A percentile compares a stretch with the other conserved stretches of the same genome.
Evolutionary conservation across 2,797 vertebrate species (phyloP).

Genomic region (Smutsia gigantea): DNA sequence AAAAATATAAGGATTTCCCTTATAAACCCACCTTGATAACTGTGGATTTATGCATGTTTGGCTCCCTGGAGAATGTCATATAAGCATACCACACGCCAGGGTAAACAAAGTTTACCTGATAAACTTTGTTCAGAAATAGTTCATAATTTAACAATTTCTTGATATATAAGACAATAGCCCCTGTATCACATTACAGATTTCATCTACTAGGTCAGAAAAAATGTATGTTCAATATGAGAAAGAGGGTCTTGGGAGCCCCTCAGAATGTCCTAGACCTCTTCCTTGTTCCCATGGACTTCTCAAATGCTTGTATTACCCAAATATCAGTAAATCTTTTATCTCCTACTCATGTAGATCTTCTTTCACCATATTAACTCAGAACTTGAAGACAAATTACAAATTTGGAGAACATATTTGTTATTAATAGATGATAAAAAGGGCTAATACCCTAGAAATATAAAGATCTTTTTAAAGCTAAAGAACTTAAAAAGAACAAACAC

Average conservation of each 20-base stretch:
- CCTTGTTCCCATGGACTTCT: background rate
- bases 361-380: background rate
- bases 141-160: background rate
- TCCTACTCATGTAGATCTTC: background rate
- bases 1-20: background rate
- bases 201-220: background rate
- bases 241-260: background rate
- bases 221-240: background rate
- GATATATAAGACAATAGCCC: background rate
- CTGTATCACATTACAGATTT: background rate
- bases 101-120: background rate
- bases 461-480: background rate
- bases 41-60: background rate
- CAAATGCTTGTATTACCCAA: background rate
- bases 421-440: background rate
- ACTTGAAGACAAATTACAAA: background rate
- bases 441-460: background rate
- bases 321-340: background rate
- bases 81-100: background rate
- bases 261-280: background rate
- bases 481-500: background rate
- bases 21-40: background rate
- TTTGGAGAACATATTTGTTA: background rate
- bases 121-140: background rate
- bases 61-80: accelerated